phyloP scores from a whole-genome alignment of 2,797 vertebrate species.

The Gobio occitaniae region DNA sequence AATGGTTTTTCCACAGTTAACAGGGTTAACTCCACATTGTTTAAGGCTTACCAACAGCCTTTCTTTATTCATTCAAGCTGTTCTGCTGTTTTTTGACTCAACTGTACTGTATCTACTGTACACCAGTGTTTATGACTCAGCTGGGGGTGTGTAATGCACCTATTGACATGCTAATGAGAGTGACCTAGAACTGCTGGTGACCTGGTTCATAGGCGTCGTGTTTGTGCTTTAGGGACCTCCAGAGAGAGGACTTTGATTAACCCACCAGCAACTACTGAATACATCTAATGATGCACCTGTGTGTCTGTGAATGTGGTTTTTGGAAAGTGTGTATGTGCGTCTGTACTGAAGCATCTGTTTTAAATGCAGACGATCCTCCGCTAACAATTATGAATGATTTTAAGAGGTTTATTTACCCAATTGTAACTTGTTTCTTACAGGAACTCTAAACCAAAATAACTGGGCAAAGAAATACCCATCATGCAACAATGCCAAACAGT shows the following conservation, averaged over 20 bases:
- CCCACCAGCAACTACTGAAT: slow-evolving; percentile 11
- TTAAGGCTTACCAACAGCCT: neutral
- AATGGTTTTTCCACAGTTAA: neutral
- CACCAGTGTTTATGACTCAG: slow-evolving; percentile 19
- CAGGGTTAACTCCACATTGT: neutral
- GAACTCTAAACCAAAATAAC: slow-evolving; percentile 92
- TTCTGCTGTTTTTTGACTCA: slow-evolving; percentile 24
- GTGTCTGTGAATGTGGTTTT: slow-evolving; percentile 3
- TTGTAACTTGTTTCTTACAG: slow-evolving; percentile 68
- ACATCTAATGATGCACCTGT: slow-evolving; percentile 35
- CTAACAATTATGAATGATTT: neutral
- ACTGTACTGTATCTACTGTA: slow-evolving; percentile 23
- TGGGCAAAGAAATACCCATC: slow-evolving; percentile 95
- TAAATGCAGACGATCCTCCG: neutral
- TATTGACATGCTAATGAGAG: slow-evolving; percentile 59
- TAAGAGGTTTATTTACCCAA: neutral
- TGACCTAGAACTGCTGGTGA: slow-evolving; percentile 55
- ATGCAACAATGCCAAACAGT: slow-evolving; percentile 94
- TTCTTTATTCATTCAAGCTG: slow-evolving; percentile 18
- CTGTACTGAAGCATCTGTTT: neutral
- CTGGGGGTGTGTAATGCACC: slow-evolving; percentile 39
- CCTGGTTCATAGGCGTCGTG: slow-evolving; percentile 49
- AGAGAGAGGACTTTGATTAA: slow-evolving; percentile 45
- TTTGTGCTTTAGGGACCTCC: slow-evolving; percentile 33
- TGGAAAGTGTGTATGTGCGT: neutral